Percentiles rank a stretch among this genome's conserved stretches.
Evolutionary conservation across 2,888 invertebrate genomes (phyloP).

Genomic region (Pachydiplax longipennis): DNA sequence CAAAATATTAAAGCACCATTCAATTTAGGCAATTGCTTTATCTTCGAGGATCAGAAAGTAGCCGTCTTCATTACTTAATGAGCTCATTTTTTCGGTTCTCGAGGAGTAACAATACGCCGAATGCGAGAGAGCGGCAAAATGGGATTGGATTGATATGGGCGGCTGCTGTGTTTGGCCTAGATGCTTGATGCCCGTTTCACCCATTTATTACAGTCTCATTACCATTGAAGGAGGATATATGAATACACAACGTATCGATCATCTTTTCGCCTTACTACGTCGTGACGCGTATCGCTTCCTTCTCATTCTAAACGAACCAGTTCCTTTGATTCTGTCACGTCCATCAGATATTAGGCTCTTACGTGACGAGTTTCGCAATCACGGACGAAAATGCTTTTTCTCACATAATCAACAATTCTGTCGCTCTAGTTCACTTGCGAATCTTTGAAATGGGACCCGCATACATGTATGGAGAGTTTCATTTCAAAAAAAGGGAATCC

Average conservation of each 20-base stretch:
- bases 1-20: too few relatives aligned
- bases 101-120: not conserved
- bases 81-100: too few relatives aligned
- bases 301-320: not conserved
- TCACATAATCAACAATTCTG: not conserved
- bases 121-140: not conserved
- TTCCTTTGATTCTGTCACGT: not conserved
- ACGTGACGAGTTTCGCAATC: not conserved
- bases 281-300: not conserved
- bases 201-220: slow-evolving; percentile 41
- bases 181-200: slow-evolving; percentile 25
- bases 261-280: not conserved
- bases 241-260: not conserved
- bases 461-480: too few relatives aligned
- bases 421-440: too few relatives aligned
- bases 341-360: not conserved
- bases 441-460: too few relatives aligned
- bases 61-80: too few relatives aligned
- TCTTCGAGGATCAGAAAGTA: not conserved
- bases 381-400: not conserved
- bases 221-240: slow-evolving; percentile 20
- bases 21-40: too few relatives aligned
- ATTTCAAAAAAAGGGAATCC: too few relatives aligned
- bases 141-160: not conserved
- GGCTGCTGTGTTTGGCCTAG: slow-evolving; percentile 9